phyloP scores from a whole-genome alignment of 1,140 invertebrate genomes.

The Holcopasites calliopsidis region DNA sequence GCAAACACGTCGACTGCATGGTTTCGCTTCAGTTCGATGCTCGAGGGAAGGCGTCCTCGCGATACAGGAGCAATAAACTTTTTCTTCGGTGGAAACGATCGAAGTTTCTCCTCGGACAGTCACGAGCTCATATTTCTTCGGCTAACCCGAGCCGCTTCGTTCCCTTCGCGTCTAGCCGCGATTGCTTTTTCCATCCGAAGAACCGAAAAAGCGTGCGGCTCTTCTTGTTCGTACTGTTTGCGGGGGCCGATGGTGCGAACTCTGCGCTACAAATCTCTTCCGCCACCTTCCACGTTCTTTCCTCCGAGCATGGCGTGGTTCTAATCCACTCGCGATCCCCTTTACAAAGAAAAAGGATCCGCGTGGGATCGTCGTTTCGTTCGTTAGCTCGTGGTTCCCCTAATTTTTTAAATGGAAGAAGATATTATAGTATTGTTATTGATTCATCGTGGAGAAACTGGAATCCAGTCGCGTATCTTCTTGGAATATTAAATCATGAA shows the following conservation, averaged over 20 bases:
- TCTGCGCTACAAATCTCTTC: constrained; percentile 32
- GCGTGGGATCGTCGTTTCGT: neutral
- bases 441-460: too few species aligned
- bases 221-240: neutral
- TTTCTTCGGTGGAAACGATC: constrained; percentile 19
- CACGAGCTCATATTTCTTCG: constrained; percentile 2
- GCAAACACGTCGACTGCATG: neutral
- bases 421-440: too few species aligned
- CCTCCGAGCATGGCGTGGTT: neutral
- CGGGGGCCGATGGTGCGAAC: neutral
- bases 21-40: too few species aligned
- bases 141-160: neutral
- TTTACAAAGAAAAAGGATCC: neutral
- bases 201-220: neutral
- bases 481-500: too few species aligned
- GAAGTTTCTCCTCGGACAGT: constrained; percentile 13
- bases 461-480: too few species aligned
- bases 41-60: neutral
- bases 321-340: constrained; percentile 15
- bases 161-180: neutral
- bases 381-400: neutral
- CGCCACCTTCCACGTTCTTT: constrained; percentile 3
- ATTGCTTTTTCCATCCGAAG: neutral
- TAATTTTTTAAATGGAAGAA: neutral
- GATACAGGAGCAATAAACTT: constrained; percentile 26